Conservation (phyloP, 1,140 invertebrate species). For the Calliopsis andreniformis region DNA sequence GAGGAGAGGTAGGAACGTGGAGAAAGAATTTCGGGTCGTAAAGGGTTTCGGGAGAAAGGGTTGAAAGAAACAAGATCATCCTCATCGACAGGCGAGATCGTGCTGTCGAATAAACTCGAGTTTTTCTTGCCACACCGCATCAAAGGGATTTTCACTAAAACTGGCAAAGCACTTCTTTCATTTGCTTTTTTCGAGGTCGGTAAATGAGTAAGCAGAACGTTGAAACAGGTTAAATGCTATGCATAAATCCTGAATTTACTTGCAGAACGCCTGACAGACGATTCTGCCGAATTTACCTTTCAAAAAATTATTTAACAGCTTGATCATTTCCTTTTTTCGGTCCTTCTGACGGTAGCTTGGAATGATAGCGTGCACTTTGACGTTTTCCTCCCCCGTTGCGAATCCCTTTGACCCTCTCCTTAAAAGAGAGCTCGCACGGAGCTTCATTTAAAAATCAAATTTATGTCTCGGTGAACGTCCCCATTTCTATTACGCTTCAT, state of each 20-base stretch:
- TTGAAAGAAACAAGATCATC: no score
- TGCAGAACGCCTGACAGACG: background rate
- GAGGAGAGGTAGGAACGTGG: no score
- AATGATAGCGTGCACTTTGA: background rate
- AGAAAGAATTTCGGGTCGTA: constrained; percentile 4
- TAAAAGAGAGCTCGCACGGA: background rate
- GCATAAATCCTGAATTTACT: constrained; percentile 12
- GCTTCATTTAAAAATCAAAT: background rate
- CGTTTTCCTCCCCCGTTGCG: background rate
- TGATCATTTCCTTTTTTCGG: background rate
- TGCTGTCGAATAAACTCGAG: background rate
- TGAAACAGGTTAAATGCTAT: background rate
- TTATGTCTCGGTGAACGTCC: no score
- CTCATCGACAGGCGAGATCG: background rate
- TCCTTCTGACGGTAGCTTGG: background rate
- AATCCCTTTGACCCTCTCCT: no score
- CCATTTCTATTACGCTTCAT: background rate
- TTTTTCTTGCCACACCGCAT: background rate
- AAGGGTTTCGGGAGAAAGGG: no score
- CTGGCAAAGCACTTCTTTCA: constrained; percentile 16
- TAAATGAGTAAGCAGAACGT: background rate
- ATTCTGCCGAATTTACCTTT: constrained; percentile 9
- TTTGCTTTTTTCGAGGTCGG: background rate
- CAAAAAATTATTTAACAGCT: constrained; percentile 9
- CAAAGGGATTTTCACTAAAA: constrained; percentile 30